Conservation (phyloP, 2,113 vertebrate genomes). For the Otocyon megalotis region DNA sequence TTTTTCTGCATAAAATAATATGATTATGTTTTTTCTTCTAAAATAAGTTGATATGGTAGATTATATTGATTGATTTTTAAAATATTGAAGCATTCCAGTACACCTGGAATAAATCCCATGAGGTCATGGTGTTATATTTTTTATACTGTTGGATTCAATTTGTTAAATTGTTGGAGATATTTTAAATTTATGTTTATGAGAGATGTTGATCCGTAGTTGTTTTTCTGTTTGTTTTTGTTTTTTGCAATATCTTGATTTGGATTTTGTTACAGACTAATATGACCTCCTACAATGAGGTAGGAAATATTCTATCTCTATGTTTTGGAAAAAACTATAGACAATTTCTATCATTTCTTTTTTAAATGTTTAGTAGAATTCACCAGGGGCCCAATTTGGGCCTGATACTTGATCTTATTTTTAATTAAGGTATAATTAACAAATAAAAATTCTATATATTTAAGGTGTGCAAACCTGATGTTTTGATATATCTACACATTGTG, state of each 20-base stretch:
- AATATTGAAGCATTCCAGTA: neutral
- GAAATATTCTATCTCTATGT: neutral
- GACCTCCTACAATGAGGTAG: neutral
- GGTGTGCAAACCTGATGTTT: neutral
- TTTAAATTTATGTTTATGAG: neutral
- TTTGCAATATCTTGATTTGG: neutral
- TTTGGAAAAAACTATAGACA: neutral
- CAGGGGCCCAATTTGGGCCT: neutral
- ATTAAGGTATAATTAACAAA: neutral
- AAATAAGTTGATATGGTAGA: neutral
- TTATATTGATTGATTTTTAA: neutral
- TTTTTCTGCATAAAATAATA: neutral
- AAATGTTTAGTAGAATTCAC: neutral
- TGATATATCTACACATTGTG: neutral
- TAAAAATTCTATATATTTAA: neutral
- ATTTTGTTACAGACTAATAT: neutral
- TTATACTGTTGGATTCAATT: neutral
- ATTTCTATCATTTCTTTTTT: neutral
- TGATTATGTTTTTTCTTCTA: neutral
- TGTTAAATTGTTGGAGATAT: neutral
- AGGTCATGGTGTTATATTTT: neutral
- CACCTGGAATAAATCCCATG: neutral
- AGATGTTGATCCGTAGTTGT: neutral
- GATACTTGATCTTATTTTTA: neutral
- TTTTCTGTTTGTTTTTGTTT: neutral